Percentiles rank a stretch among this genome's conserved stretches.
These are phyloP conservation scores for Chalcosyrphus nemorum DNA, from an alignment of 2,888 invertebrate species.

Conservation along the genomic window DNA sequence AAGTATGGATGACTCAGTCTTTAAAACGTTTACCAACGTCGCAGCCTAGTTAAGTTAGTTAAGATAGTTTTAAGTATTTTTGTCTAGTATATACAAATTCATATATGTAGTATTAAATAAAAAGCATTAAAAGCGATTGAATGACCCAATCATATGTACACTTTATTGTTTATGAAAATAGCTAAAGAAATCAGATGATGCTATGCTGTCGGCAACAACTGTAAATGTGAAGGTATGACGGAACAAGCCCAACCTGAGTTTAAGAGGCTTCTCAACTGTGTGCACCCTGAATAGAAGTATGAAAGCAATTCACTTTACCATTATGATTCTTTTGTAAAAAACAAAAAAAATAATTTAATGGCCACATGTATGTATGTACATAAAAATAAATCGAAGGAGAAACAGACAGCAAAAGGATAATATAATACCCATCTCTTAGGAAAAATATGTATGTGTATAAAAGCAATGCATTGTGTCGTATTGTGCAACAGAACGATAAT, in stretches of 20 bases:
- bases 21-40: no score
- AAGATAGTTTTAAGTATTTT: no score
- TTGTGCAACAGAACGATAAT: constrained; percentile 51
- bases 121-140: no score
- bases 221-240: not conserved
- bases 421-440: constrained; percentile 40
- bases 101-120: no score
- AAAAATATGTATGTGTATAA: constrained; percentile 26
- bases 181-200: no score
- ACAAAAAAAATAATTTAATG: constrained; percentile 27
- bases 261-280: constrained; percentile 39
- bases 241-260: constrained; percentile 38
- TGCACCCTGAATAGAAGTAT: constrained; percentile 29
- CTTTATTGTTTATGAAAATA: no score
- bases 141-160: no score
- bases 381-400: constrained; percentile 36
- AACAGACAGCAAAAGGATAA: constrained; percentile 49
- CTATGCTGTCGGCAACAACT: no score
- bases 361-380: constrained; percentile 21
- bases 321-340: constrained; percentile 32
- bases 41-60: no score
- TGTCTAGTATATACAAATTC: no score
- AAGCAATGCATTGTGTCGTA: constrained; percentile 37
- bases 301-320: constrained; percentile 50
- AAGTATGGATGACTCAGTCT: no score